phyloP scores from a whole-genome alignment of 2,113 vertebrate genomes.

The Cromileptes altivelis region DNA sequence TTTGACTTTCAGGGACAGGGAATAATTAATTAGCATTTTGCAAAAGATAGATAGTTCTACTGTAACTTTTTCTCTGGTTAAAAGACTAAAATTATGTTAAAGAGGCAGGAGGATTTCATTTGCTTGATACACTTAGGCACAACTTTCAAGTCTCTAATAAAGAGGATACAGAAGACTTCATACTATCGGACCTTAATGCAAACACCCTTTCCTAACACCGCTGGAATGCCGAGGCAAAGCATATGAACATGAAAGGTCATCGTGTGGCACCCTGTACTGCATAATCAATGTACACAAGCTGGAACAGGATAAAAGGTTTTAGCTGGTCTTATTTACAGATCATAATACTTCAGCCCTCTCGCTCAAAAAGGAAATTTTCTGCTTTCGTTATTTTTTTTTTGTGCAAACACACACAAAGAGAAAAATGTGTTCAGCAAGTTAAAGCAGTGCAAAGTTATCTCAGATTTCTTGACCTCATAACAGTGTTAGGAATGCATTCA shows the following conservation, averaged over 20 bases:
- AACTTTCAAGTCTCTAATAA: conserved; percentile 76
- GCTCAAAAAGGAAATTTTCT: conserved; percentile 52
- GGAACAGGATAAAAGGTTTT: conserved; percentile 52
- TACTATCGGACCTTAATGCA: conserved; percentile 65
- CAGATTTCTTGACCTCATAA: conserved; percentile 51
- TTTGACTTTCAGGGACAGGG: conserved; percentile 71
- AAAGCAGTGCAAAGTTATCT: conserved; percentile 74
- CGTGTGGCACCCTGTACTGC: conserved; percentile 57
- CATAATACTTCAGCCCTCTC: conserved; percentile 62
- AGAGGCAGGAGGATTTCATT: conserved; percentile 75
- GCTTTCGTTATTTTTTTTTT: conserved; percentile 43
- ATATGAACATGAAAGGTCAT: conserved; percentile 55
- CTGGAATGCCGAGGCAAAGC: conserved; percentile 79
- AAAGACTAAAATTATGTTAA: conserved; percentile 77
- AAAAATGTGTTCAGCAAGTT: conserved; percentile 52
- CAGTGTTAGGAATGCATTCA: conserved; percentile 63
- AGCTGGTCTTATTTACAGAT: conserved; percentile 77
- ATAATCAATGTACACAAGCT: conserved; percentile 58
- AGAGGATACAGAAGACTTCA: conserved; percentile 69
- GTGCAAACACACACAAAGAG: conserved; percentile 40
- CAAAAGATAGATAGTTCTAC: conserved; percentile 79
- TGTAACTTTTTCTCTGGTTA: conserved; percentile 74
- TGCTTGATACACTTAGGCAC: conserved; percentile 79
- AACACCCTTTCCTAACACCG: conserved; percentile 64
- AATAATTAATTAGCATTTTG: conserved; percentile 76